phyloP scores from a whole-genome alignment of 2,888 invertebrate genomes.

The Glaucopsyche alexis region DNA sequence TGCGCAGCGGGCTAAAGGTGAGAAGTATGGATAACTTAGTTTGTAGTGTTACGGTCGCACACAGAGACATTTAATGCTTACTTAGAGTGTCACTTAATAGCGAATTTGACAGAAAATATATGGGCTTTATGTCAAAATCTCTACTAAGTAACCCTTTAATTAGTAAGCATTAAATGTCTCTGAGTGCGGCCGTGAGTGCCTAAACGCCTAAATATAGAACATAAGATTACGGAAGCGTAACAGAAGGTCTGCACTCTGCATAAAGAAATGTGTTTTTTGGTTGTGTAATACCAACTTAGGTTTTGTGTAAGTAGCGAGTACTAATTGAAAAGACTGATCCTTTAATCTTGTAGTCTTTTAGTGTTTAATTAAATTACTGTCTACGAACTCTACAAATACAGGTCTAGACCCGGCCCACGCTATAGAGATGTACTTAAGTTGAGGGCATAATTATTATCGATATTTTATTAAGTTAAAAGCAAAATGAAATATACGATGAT shows the following conservation, averaged over 20 bases:
- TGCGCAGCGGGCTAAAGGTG: constrained; percentile 50
- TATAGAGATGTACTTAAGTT: background rate
- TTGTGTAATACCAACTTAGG: background rate
- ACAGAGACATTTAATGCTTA: too few species aligned
- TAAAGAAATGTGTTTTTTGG: background rate
- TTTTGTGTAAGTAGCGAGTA: background rate
- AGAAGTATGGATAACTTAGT: constrained; percentile 30
- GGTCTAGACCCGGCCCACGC: background rate
- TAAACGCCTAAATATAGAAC: constrained; percentile 3
- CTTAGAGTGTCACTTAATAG: too few species aligned
- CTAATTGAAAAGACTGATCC: constrained; percentile 9
- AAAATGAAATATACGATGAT: too few species aligned
- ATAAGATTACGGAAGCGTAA: background rate
- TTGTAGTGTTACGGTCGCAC: too few species aligned
- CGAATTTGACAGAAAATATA: too few species aligned
- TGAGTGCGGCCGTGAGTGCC: too few species aligned
- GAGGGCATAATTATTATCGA: background rate
- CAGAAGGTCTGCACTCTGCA: background rate
- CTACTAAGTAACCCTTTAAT: too few species aligned
- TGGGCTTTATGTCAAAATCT: too few species aligned
- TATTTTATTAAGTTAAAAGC: background rate
- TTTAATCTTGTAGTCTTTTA: constrained; percentile 1
- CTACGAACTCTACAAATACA: background rate
- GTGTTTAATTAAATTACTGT: constrained; percentile 15
- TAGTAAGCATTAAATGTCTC: too few species aligned